A percentile compares a stretch with the other conserved stretches of the same genome.
Conservation (phyloP, 2,113 vertebrate species). For the Phaethon lepturus region DNA sequence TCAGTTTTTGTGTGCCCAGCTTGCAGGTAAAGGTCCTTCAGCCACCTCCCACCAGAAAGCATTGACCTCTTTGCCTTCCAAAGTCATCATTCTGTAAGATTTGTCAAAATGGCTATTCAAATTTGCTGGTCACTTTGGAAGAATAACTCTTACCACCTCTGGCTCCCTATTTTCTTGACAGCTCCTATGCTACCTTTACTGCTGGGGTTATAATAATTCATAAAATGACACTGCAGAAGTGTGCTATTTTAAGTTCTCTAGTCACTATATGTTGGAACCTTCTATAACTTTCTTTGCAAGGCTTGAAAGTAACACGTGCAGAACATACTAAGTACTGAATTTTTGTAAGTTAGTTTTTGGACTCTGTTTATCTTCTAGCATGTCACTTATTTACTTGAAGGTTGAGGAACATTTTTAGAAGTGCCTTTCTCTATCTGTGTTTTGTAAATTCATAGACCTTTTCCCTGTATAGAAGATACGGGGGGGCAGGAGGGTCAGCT, state of each 20-base stretch:
- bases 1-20: neutral
- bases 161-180: neutral
- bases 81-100: rapidly evolving
- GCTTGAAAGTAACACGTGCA: neutral
- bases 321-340: neutral
- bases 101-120: neutral
- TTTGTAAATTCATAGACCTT: neutral
- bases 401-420: neutral
- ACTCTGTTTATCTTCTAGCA: neutral
- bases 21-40: neutral
- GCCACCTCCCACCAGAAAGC: neutral
- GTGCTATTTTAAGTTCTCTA: conserved; percentile 49
- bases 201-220: neutral
- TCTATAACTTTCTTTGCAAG: neutral
- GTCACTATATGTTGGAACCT: conserved; percentile 28
- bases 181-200: neutral
- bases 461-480: neutral
- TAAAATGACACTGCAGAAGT: neutral
- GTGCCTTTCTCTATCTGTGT: neutral
- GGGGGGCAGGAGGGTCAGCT: neutral
- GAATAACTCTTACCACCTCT: neutral
- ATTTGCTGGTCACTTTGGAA: neutral
- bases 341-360: conserved; percentile 28
- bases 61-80: rapidly evolving
- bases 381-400: conserved; percentile 35